Conservation (phyloP, 1,140 invertebrate species). For the Ridgeia piscesae region DNA sequence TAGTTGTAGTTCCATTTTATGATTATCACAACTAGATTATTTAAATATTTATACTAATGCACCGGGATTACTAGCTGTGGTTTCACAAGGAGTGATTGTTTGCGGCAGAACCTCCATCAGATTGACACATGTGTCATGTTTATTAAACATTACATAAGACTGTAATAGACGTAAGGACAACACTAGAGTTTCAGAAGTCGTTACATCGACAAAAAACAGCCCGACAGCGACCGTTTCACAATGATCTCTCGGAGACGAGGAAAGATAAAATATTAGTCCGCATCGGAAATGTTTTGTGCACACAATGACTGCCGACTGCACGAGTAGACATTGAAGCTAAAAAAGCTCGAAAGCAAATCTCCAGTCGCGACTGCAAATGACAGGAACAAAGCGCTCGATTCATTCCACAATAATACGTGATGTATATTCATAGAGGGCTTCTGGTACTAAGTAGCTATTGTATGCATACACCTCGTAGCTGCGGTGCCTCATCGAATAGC, state of each 20-base stretch:
- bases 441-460: conserved; percentile 5
- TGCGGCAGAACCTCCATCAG: neutral
- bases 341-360: neutral
- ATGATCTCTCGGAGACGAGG: neutral
- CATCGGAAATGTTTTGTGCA: neutral
- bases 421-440: neutral
- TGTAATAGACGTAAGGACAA: neutral
- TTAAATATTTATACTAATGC: neutral
- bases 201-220: neutral
- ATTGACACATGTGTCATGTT: neutral
- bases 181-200: neutral
- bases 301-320: neutral
- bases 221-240: neutral
- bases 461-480: neutral
- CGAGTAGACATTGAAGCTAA: neutral
- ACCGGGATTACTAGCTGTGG: neutral
- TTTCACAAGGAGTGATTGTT: neutral
- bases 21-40: neutral
- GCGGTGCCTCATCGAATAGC: neutral
- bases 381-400: neutral
- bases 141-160: conserved; percentile 1
- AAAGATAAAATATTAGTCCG: neutral
- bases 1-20: neutral
- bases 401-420: neutral
- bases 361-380: neutral